phyloP scores from a whole-genome alignment of 1,140 invertebrate species.

The Pogonus chalceus region DNA sequence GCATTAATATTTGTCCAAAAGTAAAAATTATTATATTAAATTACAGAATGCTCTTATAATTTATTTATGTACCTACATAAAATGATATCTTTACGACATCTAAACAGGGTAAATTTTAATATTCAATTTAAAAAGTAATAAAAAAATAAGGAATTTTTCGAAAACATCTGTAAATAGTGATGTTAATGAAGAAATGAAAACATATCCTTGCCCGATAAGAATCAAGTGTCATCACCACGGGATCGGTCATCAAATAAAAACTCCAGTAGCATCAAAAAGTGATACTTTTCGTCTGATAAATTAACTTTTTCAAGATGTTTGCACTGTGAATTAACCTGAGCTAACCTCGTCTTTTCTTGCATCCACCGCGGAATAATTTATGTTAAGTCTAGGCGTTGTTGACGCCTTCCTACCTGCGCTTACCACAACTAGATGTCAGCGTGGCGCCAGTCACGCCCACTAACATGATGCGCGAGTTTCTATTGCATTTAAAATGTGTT shows the following conservation, averaged over 20 bases:
- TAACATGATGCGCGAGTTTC: not conserved
- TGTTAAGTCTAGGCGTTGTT: slow-evolving; percentile 16
- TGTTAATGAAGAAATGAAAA: no score
- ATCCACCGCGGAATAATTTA: slow-evolving; percentile 17
- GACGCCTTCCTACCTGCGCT: slow-evolving; percentile 18
- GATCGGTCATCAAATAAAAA: not conserved
- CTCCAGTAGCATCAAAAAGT: slow-evolving; percentile 12
- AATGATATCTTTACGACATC: no score
- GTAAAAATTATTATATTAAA: no score
- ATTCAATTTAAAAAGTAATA: no score
- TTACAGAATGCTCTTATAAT: no score
- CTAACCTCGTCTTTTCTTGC: not conserved
- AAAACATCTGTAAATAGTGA: no score
- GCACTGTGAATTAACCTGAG: slow-evolving; percentile 19
- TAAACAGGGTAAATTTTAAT: no score
- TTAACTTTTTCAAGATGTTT: slow-evolving; percentile 20
- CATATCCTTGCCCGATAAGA: no score
- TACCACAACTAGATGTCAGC: slow-evolving; percentile 7
- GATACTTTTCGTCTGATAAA: slow-evolving; percentile 14
- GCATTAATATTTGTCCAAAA: no score
- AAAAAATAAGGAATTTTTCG: no score
- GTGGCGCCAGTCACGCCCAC: not conserved
- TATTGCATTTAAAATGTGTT: slow-evolving; percentile 6
- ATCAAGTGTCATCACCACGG: no score
- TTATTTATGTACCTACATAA: no score